These are phyloP conservation scores for Cirrhinus molitorella DNA, from an alignment of 2,797 vertebrate genomes.

Conservation along the genomic window DNA sequence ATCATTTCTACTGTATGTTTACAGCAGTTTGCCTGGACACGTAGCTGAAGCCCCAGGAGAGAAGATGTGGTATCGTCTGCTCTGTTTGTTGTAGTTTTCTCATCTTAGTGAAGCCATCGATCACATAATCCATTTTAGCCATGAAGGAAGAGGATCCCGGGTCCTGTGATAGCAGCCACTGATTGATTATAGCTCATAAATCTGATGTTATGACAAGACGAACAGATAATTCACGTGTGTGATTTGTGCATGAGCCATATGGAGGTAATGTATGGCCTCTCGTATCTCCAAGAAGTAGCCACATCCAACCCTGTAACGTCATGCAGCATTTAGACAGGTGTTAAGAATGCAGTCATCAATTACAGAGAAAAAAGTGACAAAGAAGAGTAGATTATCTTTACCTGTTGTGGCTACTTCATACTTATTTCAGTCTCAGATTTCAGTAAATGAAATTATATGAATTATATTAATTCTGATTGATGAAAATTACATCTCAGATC, in stretches of 20 bases:
- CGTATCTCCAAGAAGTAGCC: conserved; percentile 21
- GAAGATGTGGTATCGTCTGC: conserved; percentile 15
- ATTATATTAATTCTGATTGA: background rate
- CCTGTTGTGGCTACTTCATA: background rate
- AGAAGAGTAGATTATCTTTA: background rate
- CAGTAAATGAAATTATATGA: background rate
- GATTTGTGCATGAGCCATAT: conserved; percentile 61
- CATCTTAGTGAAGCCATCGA: conserved; percentile 68
- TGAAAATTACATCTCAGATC: background rate
- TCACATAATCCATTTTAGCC: conserved; percentile 64
- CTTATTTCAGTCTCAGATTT: background rate
- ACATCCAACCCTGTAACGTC: background rate
- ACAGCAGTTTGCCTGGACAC: background rate
- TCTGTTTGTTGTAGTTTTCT: conserved; percentile 42
- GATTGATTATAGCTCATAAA: conserved; percentile 74
- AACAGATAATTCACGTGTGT: conserved; percentile 73
- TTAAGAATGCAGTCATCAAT: background rate
- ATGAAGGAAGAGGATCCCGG: conserved; percentile 22
- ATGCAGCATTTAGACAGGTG: conserved; percentile 4
- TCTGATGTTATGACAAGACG: conserved; percentile 71
- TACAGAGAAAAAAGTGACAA: background rate
- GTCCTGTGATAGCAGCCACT: conserved; percentile 65
- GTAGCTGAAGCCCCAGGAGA: background rate
- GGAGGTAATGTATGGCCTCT: conserved; percentile 23
- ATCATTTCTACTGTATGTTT: conserved; percentile 4